A percentile compares a stretch with the other conserved stretches of the same genome.
Evolutionary conservation across 2,888 invertebrate species (phyloP).

Genomic region (Pegoplata infirma): DNA sequence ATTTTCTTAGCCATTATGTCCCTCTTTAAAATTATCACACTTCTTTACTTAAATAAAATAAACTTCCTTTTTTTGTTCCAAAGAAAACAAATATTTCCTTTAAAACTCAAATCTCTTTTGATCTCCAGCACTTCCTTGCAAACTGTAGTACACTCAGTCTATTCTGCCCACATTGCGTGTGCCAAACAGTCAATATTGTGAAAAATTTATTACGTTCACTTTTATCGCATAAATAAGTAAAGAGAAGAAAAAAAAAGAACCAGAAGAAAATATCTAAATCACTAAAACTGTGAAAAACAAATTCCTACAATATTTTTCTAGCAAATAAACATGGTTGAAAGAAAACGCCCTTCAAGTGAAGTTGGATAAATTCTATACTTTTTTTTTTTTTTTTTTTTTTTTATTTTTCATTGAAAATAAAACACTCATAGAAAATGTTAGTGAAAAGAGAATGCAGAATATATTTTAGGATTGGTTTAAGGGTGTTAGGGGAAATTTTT

Average conservation of each 20-base stretch:
- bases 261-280: neutral
- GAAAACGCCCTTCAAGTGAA: constrained; percentile 30
- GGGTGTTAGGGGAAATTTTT: too few species aligned
- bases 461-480: too few species aligned
- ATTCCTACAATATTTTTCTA: constrained; percentile 47
- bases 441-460: too few species aligned
- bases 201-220: constrained; percentile 57
- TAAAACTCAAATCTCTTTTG: constrained; percentile 11
- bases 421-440: constrained; percentile 5
- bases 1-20: neutral
- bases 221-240: constrained; percentile 40
- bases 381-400: constrained; percentile 20
- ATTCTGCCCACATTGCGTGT: constrained; percentile 50
- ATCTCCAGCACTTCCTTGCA: constrained; percentile 25
- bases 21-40: constrained; percentile 32
- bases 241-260: neutral
- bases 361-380: too few species aligned
- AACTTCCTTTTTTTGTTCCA: constrained; percentile 44
- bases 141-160: too few species aligned
- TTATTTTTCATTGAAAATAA: too few species aligned
- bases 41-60: constrained; percentile 30
- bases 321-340: constrained; percentile 1
- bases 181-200: constrained; percentile 57
- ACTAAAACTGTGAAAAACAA: constrained; percentile 55
- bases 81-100: constrained; percentile 50